These are phyloP conservation scores for Sinonovacula constricta DNA, from an alignment of 1,140 invertebrate species.

Conservation along the genomic window DNA sequence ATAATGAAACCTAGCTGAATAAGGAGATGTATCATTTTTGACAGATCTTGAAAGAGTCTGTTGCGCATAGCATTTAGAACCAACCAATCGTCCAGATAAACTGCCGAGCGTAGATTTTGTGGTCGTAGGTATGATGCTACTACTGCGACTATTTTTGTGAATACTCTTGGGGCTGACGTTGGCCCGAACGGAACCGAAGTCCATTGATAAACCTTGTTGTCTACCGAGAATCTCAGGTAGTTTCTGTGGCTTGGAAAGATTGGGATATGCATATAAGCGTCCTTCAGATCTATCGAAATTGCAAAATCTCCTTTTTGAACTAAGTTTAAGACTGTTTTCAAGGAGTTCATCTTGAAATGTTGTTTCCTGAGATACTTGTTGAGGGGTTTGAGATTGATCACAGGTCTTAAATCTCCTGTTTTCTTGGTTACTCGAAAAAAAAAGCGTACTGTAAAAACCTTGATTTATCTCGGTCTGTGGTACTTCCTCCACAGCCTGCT, in stretches of 20 bases:
- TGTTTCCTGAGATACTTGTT: slow-evolving; percentile 29
- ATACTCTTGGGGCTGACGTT: neutral
- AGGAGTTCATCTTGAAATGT: too few relatives aligned
- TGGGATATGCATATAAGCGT: too few relatives aligned
- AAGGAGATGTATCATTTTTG: slow-evolving; percentile 9
- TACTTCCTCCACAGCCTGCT: too few relatives aligned
- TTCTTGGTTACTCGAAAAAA: slow-evolving; percentile 43
- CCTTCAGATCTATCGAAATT: too few relatives aligned
- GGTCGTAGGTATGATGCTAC: too few relatives aligned
- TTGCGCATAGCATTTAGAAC: too few relatives aligned
- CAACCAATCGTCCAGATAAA: slow-evolving; percentile 32
- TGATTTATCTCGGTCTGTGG: slow-evolving; percentile 18
- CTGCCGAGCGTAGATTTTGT: neutral
- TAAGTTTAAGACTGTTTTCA: too few relatives aligned
- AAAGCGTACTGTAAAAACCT: slow-evolving; percentile 42
- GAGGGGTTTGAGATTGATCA: slow-evolving; percentile 44
- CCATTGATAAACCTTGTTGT: too few relatives aligned
- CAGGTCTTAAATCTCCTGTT: slow-evolving; percentile 13
- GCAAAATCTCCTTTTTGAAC: too few relatives aligned
- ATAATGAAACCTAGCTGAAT: slow-evolving; percentile 9
- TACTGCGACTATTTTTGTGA: slow-evolving; percentile 29
- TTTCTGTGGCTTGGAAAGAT: too few relatives aligned
- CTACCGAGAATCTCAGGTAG: too few relatives aligned
- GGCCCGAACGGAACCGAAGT: slow-evolving; percentile 9
- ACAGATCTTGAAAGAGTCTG: too few relatives aligned